Evolutionary conservation across 2,797 vertebrate species (phyloP), one percentile per base, ranked within the genome.

Genomic region (Rhynchotus rufescens): DNA sequence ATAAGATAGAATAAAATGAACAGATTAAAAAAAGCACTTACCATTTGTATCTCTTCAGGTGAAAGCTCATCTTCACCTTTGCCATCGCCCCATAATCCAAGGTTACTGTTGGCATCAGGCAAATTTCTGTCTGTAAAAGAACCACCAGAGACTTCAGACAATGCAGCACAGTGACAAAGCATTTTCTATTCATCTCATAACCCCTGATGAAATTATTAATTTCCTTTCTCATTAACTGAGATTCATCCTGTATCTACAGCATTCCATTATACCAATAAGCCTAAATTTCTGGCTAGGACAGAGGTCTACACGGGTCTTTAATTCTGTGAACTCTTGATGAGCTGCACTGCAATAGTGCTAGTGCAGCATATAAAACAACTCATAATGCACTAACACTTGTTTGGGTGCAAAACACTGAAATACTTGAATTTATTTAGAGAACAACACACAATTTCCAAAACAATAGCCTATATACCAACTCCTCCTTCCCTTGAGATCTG

Each of bases 1-100:
- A 79, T 20, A 59, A 86, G 88, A 44, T n/a, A 45, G 1, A 20
- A 44, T 54, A 52, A 75, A 84, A 82, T 1, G 4, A 62, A 7
- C 12, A 44, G 45, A n/a, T 12, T 12, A 10, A 47, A 69, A 15
- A 79, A 75, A 68, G 30, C 0, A 86, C 97, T 34, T 97, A 99
- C 99, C 99, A 99, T 99, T 95, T 99, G 99, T 95, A 99, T 99
- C 96, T 99, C 99, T 96, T 99, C 99, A 40, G 99, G 98, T 64
- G 99, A 99, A 14, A 99, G 97, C 68, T 99, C 99, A 14, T 99
- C 99, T 90, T 99, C 99, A 73, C 98, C 98, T 93, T 87, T 97
- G 84, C 97, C 82, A 2, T 99, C 98, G 60, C 98, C 98, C 98
- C 99, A 99, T 44, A 97, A 87, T 84, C 98, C 98, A 77, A 97